Evolutionary conservation across 2,888 invertebrate genomes (phyloP).

Genomic region (Miltochrista miniata): DNA sequence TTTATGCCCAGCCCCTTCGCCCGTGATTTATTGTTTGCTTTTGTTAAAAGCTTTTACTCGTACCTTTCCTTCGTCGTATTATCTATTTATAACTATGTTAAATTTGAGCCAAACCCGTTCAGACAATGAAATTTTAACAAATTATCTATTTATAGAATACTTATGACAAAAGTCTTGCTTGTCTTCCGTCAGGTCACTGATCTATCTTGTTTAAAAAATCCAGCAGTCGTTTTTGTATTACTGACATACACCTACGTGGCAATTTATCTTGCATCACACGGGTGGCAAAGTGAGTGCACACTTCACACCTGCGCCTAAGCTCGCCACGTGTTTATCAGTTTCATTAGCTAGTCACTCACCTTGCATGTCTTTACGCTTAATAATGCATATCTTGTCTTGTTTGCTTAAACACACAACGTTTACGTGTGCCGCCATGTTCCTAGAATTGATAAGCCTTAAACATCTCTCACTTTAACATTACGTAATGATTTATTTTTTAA

Average conservation of each 20-base stretch:
- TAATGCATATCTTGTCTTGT: conserved; percentile 29
- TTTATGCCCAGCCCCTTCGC: no score
- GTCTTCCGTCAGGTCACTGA: conserved; percentile 14
- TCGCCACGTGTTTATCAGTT: conserved; percentile 33
- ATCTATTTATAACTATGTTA: no score
- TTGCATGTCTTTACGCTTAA: conserved; percentile 16
- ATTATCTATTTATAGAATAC: background rate
- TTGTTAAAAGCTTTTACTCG: no score
- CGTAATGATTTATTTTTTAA: no score
- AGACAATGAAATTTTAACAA: no score
- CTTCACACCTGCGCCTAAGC: conserved; percentile 32
- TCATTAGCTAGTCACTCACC: conserved; percentile 34
- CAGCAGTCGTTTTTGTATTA: conserved; percentile 31
- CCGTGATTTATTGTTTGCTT: no score
- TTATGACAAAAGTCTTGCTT: background rate
- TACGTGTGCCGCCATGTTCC: conserved; percentile 12
- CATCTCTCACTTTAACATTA: no score
- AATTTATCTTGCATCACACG: conserved; percentile 30
- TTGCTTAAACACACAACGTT: conserved; percentile 26
- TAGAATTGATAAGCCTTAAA: background rate
- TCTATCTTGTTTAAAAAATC: conserved; percentile 23
- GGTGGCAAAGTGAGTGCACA: conserved; percentile 17
- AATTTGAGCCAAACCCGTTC: no score
- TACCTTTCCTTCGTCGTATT: no score
- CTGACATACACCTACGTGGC: conserved; percentile 9